These are phyloP conservation scores for Metaphire vulgaris DNA, from an alignment of 1,140 invertebrate genomes.

Conservation along the genomic window DNA sequence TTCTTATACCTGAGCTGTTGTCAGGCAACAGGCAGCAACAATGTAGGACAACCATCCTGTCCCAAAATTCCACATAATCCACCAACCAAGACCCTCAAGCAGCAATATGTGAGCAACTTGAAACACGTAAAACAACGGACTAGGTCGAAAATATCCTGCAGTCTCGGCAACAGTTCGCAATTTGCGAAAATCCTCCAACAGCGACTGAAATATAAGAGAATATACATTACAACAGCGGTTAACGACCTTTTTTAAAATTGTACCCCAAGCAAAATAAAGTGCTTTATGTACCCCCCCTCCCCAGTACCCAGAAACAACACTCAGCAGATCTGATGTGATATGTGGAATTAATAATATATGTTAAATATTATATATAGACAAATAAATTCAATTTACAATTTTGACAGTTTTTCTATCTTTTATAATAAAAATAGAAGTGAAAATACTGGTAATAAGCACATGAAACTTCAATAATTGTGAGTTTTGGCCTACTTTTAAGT, in stretches of 20 bases:
- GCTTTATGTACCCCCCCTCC: not conserved
- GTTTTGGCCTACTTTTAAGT: too few species aligned
- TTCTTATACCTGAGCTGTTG: constrained; percentile 42
- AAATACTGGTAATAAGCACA: too few species aligned
- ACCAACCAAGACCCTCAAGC: constrained; percentile 40
- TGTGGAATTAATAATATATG: too few species aligned
- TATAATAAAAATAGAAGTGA: too few species aligned
- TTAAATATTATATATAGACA: too few species aligned
- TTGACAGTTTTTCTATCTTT: too few species aligned
- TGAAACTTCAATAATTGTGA: too few species aligned
- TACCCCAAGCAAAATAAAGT: not conserved
- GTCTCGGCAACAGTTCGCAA: constrained; percentile 40
- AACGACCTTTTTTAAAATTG: too few species aligned
- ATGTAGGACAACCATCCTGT: constrained; percentile 35
- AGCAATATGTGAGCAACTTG: constrained; percentile 43
- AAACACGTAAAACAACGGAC: constrained; percentile 41
- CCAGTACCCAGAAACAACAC: constrained; percentile 5
- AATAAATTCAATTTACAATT: too few species aligned
- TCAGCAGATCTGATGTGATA: too few species aligned
- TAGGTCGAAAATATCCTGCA: constrained; percentile 40
- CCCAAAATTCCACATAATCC: constrained; percentile 36
- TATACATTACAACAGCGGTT: not conserved
- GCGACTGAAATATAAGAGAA: not conserved
- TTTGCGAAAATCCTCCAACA: constrained; percentile 42
- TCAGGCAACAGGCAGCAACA: constrained; percentile 34